Base-by-base conservation (phyloP, 2,113 vertebrate species). In the Sinocyclocheilus rhinocerous region DNA sequence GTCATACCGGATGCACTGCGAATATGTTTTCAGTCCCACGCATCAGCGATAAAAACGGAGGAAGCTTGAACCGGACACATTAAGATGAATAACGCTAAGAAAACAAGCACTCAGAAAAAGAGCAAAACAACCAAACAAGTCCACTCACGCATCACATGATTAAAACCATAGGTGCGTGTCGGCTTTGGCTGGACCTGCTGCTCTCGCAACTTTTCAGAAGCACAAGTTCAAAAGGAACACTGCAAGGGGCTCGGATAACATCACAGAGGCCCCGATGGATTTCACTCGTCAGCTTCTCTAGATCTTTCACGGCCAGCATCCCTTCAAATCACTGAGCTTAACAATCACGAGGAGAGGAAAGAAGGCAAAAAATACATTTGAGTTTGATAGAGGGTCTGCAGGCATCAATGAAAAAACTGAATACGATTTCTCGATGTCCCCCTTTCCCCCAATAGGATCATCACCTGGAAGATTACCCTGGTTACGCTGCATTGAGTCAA, bases 401-500 rank as follows among this genome's bases (percentile, higher is more conserved):
- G 86, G 88, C 89, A 89, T 85, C 87, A 88, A 81, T 69, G 84
- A 81, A 80, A 81, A 88, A 90, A 88, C 76, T 90, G 87, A 91
- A 89, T 85, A 80, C 6, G 24, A 48, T 70, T 84, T 87, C 83
- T 80, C 65, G 80, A 36, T 55, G 57, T 86, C 79, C 87, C 87
- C 42, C 48, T 69, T 84, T 42, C 61, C 6, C 45, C 89, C 87
- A 89, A 89, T 81, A 83, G 86, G 86, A 85, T 89, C 86, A 89
- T 86, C 85, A 84, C 86, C 84, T 86, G 88, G 90, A 91, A 91
- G 87, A 91, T 91, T 87, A 90, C 87, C 86, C 84, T 76, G 86
- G 91, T 85, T 88, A 89, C 85, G 86, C 83, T 86, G 83, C 89
- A 90, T 87, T 89, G 88, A 86, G 76, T 89, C 76, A 70, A 75